Conservation (phyloP, 2,113 vertebrate genomes). For the Oncorhynchus masou region DNA sequence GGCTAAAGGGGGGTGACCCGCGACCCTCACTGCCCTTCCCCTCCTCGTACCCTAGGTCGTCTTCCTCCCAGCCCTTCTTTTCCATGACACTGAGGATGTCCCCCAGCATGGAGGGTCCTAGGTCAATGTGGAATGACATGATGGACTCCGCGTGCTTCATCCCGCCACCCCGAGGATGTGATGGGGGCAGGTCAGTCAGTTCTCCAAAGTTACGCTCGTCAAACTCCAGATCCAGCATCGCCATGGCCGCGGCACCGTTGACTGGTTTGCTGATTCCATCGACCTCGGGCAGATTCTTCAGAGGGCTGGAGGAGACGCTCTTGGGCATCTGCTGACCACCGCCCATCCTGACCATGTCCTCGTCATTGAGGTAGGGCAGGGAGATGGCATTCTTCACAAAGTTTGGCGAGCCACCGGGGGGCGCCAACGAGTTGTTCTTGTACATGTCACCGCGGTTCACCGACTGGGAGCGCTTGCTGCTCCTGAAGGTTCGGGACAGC, state of each 20-base stretch:
- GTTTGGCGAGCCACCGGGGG: constrained; percentile 77
- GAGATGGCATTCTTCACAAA: constrained; percentile 93
- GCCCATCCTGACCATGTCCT: constrained; percentile 65
- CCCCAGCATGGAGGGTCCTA: constrained; percentile 96
- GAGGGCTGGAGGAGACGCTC: constrained; percentile 88
- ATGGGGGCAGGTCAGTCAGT: constrained; percentile 80
- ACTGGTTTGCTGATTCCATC: constrained; percentile 36
- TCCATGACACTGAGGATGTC: constrained; percentile 97
- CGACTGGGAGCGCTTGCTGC: constrained; percentile 91
- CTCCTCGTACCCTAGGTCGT: constrained; percentile 73
- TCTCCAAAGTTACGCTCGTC: constrained; percentile 88
- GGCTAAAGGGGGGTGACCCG: constrained; percentile 50
- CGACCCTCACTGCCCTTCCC: constrained; percentile 63
- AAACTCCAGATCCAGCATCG: constrained; percentile 68
- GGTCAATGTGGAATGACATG: constrained; percentile 97
- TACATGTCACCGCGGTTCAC: constrained; percentile 83
- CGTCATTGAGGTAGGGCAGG: constrained; percentile 85
- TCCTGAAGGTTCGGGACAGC: constrained; percentile 86
- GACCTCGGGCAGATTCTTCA: constrained; percentile 75
- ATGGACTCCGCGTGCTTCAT: constrained; percentile 96
- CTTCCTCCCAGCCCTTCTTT: constrained; percentile 83
- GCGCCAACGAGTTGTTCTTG: constrained; percentile 66
- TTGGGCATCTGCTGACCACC: constrained; percentile 70
- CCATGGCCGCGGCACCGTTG: constrained; percentile 71
- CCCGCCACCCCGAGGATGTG: constrained; percentile 77